phyloP scores from a whole-genome alignment of 2,888 invertebrate species.

The Cataglyphis cursor region DNA sequence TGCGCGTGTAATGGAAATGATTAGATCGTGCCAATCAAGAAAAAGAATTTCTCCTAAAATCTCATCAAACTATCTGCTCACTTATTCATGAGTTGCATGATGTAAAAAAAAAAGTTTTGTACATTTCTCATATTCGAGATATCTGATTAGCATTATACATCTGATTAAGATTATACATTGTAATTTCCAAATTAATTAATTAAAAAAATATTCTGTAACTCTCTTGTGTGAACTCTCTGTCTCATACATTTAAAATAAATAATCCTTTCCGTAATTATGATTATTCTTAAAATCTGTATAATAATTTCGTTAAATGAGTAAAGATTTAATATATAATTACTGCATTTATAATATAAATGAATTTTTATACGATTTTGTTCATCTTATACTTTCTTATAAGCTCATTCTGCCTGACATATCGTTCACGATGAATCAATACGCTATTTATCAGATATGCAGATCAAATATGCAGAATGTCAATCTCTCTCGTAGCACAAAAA shows the following conservation, averaged over 20 bases:
- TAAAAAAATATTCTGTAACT: background rate
- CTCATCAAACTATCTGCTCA: background rate
- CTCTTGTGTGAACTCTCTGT: background rate
- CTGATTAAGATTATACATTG: background rate
- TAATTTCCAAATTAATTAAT: background rate
- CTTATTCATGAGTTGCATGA: background rate
- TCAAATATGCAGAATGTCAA: background rate
- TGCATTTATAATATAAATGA: background rate
- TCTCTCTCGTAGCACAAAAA: too few relatives aligned
- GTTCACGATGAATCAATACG: background rate
- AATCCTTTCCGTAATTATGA: background rate
- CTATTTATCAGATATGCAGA: background rate
- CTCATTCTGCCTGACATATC: background rate
- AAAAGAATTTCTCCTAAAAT: slow-evolving; percentile 8
- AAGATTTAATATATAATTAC: background rate
- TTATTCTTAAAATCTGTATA: background rate
- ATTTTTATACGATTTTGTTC: background rate
- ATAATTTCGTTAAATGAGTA: background rate
- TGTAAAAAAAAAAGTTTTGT: background rate
- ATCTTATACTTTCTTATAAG: background rate
- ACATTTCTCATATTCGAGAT: too few relatives aligned
- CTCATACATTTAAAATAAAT: background rate
- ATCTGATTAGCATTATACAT: background rate
- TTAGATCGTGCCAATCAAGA: slow-evolving; percentile 3
- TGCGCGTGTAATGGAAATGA: slow-evolving; percentile 1